Evolutionary conservation across 2,113 vertebrate species (phyloP).

Genomic region (Channa maculata): DNA sequence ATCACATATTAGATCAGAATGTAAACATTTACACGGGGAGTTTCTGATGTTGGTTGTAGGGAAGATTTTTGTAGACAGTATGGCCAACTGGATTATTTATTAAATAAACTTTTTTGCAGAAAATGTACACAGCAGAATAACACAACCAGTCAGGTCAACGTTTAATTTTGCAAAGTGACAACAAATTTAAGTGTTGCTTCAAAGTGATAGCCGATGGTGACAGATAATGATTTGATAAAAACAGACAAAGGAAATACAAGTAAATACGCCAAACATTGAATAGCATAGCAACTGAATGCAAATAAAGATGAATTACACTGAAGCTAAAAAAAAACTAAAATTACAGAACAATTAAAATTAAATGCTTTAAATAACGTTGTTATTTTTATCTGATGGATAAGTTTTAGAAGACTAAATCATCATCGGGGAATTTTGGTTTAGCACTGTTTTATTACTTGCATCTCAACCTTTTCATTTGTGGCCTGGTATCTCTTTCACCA

Average conservation of each 20-base stretch:
- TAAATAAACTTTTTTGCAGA: not conserved
- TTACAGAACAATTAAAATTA: too few species aligned
- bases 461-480: not conserved
- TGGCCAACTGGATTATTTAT: fast-evolving
- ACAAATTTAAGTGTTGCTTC: not conserved
- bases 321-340: not conserved
- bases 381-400: too few species aligned
- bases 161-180: not conserved
- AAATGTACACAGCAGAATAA: not conserved
- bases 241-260: not conserved
- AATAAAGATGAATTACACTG: not conserved
- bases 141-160: not conserved
- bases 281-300: not conserved
- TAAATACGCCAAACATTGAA: too few species aligned
- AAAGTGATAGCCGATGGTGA: not conserved
- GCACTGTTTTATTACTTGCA: not conserved
- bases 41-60: not conserved
- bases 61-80: not conserved
- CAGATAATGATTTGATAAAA: not conserved
- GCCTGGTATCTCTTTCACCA: not conserved
- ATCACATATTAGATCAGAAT: not conserved
- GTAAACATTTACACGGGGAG: not conserved
- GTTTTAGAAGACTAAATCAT: too few species aligned
- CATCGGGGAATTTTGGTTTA: too few species aligned
- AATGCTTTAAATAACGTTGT: too few species aligned